phyloP scores from a whole-genome alignment of 2,113 vertebrate genomes.

The Butorides virescens region DNA sequence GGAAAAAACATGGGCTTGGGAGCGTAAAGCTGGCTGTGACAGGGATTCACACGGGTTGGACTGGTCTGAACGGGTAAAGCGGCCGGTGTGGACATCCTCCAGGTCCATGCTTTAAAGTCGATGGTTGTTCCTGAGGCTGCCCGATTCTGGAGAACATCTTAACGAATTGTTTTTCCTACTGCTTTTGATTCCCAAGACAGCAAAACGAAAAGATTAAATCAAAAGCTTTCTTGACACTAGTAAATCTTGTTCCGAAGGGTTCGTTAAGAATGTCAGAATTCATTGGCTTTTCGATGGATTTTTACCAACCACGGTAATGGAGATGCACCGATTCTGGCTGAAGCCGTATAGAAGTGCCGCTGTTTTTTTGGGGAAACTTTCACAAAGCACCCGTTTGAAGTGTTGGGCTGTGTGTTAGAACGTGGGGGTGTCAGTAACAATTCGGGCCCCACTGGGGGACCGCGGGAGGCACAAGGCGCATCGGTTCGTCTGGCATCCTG shows the following conservation, averaged over 20 bases:
- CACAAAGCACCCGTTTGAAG: background rate
- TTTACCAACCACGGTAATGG: background rate
- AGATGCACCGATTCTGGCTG: background rate
- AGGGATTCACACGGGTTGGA: background rate
- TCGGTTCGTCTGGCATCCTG: rapidly evolving
- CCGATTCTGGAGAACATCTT: background rate
- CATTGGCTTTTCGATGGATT: background rate
- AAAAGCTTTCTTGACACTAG: background rate
- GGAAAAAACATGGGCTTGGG: background rate
- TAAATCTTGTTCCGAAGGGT: background rate
- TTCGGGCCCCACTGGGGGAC: background rate
- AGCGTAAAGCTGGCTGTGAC: background rate
- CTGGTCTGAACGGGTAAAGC: too few relatives aligned
- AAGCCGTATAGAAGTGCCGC: background rate
- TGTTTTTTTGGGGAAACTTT: background rate
- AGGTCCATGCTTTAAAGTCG: background rate
- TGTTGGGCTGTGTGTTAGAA: background rate
- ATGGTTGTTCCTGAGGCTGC: background rate
- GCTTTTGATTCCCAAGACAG: background rate
- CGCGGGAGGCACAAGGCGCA: background rate
- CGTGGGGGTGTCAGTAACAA: background rate
- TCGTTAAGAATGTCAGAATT: background rate
- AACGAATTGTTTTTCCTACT: background rate
- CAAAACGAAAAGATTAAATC: background rate
- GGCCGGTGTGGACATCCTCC: too few relatives aligned